Conservation (phyloP, 1,140 invertebrate genomes). For the Archegozetes longisetosus region DNA sequence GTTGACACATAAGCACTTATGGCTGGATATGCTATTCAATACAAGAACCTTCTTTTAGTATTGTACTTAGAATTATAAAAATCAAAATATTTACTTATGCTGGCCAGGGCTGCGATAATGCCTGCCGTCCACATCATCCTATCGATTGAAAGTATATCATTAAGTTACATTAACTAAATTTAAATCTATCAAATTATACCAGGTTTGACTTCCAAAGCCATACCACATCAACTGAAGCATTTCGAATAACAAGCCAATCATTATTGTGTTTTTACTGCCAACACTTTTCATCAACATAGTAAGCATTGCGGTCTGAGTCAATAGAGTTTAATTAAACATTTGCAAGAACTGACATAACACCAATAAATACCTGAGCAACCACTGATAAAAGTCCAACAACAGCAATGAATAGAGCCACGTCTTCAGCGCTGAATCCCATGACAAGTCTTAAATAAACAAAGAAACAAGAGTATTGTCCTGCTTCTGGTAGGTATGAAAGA, state of each 20-base stretch:
- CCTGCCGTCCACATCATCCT: conserved; percentile 99
- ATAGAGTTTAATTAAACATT: conserved; percentile 2
- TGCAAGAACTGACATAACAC: neutral
- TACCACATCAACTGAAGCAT: conserved; percentile 94
- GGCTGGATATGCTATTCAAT: conserved; percentile 81
- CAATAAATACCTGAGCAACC: conserved; percentile 52
- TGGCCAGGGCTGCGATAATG: conserved; percentile 76
- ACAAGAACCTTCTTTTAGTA: neutral
- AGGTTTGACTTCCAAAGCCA: conserved; percentile 70
- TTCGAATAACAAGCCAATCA: conserved; percentile 88
- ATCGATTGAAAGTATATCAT: conserved; percentile 23
- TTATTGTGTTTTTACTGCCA: conserved; percentile 91
- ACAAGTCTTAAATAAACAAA: conserved; percentile 98
- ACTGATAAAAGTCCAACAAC: conserved; percentile 92
- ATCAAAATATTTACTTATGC: conserved; percentile 21
- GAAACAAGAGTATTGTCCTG: conserved; percentile 96
- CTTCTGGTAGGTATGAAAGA: conserved; percentile 92
- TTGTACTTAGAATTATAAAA: neutral
- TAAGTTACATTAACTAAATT: conserved; percentile 3
- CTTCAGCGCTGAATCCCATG: conserved; percentile 84
- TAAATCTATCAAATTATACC: conserved; percentile 36
- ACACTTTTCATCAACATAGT: conserved; percentile 76
- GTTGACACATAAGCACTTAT: conserved; percentile 97
- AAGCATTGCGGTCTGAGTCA: conserved; percentile 43
- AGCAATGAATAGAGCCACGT: conserved; percentile 95